Conservation (phyloP, 2,113 vertebrate genomes). For the Charina bottae region DNA sequence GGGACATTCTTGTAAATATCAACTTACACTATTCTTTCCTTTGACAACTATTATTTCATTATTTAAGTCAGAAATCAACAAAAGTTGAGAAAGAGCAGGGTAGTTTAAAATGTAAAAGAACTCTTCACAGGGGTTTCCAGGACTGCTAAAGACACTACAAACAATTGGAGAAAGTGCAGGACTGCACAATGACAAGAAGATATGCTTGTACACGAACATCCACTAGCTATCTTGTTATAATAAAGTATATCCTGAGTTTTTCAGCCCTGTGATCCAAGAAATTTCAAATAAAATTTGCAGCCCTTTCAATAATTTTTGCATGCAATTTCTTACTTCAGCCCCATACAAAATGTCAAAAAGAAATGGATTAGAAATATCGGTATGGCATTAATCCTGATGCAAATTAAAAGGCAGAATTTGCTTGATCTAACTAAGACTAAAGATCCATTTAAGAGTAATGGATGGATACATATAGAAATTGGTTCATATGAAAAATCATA, state of each 20-base stretch:
- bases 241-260: no score
- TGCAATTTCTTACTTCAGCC: background rate
- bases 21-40: background rate
- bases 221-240: no score
- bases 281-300: background rate
- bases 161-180: no score
- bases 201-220: no score
- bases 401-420: background rate
- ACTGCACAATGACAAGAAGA: no score
- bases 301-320: background rate
- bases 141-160: no score
- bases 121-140: no score
- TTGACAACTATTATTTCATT: background rate
- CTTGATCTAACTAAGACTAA: background rate
- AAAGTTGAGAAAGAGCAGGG: background rate
- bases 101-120: background rate
- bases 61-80: background rate
- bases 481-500: no score
- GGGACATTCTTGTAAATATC: background rate
- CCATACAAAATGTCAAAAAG: background rate
- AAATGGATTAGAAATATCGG: background rate
- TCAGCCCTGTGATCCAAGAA: background rate
- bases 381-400: background rate
- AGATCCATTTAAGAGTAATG: background rate
- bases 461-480: background rate